A percentile compares a stretch with the other conserved stretches of the same genome.
Evolutionary conservation across 92 coral and sea anemone species (phyloP).

Genomic region (Palythoa grandiflora): DNA sequence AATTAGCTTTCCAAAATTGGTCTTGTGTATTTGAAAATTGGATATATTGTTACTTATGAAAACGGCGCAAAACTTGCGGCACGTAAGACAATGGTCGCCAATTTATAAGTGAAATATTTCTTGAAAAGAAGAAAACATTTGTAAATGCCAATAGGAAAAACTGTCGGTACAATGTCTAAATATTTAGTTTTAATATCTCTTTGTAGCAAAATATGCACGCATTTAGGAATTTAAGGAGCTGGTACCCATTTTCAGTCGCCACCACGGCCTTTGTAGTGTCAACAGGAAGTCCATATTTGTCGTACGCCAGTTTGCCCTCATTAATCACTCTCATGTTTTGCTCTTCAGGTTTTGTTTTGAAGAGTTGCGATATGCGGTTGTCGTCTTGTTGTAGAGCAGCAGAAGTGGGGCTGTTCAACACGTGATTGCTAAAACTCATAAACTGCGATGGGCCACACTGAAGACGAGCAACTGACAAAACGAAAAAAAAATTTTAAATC

Average conservation of each 20-base stretch:
- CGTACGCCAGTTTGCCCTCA: constrained; percentile 72
- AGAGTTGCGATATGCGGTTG: not conserved
- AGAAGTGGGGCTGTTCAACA: constrained; percentile 5
- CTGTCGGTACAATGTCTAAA: no score
- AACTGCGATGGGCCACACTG: constrained; percentile 68
- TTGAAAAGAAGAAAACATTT: no score
- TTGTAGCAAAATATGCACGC: not conserved
- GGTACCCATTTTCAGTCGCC: constrained; percentile 76
- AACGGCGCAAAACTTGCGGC: no score
- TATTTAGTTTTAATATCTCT: not conserved
- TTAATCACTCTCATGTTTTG: constrained; percentile 47
- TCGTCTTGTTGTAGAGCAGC: not conserved
- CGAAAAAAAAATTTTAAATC: not conserved
- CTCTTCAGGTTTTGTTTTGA: constrained; percentile 7
- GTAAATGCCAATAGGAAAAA: no score
- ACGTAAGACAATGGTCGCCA: not conserved
- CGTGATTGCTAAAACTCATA: constrained; percentile 42
- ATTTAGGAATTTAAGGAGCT: not conserved
- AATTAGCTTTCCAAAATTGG: no score
- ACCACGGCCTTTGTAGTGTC: constrained; percentile 80
- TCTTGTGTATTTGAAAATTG: no score
- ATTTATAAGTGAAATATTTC: no score
- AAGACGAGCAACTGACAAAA: constrained; percentile 59
- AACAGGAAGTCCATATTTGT: constrained; percentile 82
- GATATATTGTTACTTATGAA: no score